Conservation (phyloP, 2,113 vertebrate species). For the Chlorocebus sabaeus region DNA sequence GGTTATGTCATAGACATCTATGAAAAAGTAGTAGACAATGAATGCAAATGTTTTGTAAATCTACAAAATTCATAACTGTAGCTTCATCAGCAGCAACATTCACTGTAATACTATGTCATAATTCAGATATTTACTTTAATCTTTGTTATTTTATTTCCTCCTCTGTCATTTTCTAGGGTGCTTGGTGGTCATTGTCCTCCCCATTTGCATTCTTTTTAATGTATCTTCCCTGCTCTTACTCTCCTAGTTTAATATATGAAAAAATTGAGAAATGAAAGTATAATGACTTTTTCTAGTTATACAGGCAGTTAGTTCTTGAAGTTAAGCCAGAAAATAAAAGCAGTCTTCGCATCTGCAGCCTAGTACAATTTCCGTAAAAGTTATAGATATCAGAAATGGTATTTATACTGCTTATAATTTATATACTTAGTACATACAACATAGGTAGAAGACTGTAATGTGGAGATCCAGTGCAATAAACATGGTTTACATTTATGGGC, state of each 20-base stretch:
- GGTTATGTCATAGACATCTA: not conserved
- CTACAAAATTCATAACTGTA: not conserved
- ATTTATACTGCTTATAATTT: not conserved
- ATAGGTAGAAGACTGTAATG: not conserved
- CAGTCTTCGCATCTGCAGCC: not conserved
- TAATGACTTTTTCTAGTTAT: not conserved
- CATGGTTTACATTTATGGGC: not conserved
- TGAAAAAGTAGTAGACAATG: not conserved
- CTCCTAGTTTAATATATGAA: not conserved
- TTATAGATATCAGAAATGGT: not conserved
- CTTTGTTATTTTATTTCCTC: not conserved
- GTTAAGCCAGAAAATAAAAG: not conserved
- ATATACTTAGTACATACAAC: not conserved
- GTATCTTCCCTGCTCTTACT: accelerated
- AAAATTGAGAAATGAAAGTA: not conserved
- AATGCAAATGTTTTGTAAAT: not conserved
- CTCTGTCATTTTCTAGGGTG: not conserved
- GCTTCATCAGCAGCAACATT: not conserved
- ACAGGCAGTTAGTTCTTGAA: not conserved
- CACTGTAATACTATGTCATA: not conserved
- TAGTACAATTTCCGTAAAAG: not conserved
- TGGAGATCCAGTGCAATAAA: too few species aligned
- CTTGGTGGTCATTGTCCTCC: not conserved
- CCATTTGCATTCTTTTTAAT: not conserved
- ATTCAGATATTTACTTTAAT: not conserved